Evolutionary conservation across 1,140 invertebrate genomes (phyloP).

Genomic region (Drosophila subobscura): DNA sequence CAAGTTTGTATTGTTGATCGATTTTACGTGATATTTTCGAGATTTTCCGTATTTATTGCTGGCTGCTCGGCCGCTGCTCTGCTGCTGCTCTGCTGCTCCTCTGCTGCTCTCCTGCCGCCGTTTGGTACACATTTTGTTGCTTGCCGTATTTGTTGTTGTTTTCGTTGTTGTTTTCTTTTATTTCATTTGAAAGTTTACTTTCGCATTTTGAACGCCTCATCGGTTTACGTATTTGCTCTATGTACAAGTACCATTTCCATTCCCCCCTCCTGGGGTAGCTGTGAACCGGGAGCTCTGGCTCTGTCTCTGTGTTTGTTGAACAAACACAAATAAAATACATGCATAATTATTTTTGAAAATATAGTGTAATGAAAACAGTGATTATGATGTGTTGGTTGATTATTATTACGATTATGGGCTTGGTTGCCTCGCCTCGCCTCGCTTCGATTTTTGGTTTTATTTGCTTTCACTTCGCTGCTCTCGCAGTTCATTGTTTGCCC

Average conservation of each 20-base stretch:
- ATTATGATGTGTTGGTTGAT: conserved; percentile 70
- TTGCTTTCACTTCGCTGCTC: conserved; percentile 52
- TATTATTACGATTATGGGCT: conserved; percentile 69
- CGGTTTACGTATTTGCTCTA: conserved; percentile 63
- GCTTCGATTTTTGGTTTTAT: conserved; percentile 55
- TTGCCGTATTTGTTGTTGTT: conserved; percentile 64
- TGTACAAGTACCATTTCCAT: conserved; percentile 37
- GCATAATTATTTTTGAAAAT: conserved; percentile 83
- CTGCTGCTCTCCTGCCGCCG: conserved; percentile 35
- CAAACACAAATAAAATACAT: conserved; percentile 83
- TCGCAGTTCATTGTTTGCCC: conserved; percentile 27
- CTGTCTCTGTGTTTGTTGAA: conserved; percentile 65
- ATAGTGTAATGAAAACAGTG: conserved; percentile 74
- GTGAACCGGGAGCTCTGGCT: conserved; percentile 43
- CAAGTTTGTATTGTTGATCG: conserved; percentile 84
- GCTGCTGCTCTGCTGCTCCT: conserved; percentile 30
- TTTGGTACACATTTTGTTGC: conserved; percentile 61
- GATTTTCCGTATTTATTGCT: conserved; percentile 83
- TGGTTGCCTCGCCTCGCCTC: conserved; percentile 30
- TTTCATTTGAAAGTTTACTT: conserved; percentile 82
- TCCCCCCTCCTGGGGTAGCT: conserved; percentile 21
- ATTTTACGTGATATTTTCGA: conserved; percentile 84
- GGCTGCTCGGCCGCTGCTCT: conserved; percentile 32
- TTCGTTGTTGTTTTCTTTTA: conserved; percentile 55
- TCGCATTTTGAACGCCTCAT: conserved; percentile 78